Conservation (phyloP, 2,113 vertebrate genomes). For the Sapayoa aenigma region DNA sequence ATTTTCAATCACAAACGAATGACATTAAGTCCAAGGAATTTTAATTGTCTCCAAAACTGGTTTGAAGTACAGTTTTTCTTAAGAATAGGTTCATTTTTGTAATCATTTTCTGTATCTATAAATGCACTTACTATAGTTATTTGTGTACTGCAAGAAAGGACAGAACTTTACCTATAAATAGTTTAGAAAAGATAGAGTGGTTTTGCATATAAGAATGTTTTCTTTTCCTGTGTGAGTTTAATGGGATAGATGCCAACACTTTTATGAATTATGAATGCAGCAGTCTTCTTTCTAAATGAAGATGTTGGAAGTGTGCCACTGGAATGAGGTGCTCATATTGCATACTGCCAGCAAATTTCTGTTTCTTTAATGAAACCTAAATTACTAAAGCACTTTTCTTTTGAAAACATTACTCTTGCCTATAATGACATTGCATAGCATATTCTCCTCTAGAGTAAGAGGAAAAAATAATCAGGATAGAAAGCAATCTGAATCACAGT, state of each 20-base stretch:
- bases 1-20: background rate
- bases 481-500: background rate
- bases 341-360: slow-evolving; percentile 58
- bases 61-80: background rate
- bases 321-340: slow-evolving; percentile 56
- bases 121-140: background rate
- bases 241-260: slow-evolving; percentile 59
- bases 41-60: background rate
- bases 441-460: slow-evolving; percentile 12
- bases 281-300: slow-evolving; percentile 68
- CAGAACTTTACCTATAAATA: slow-evolving; percentile 24
- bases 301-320: slow-evolving; percentile 64
- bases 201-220: slow-evolving; percentile 49
- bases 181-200: background rate
- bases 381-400: slow-evolving; percentile 57
- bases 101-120: background rate
- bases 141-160: background rate
- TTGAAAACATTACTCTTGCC: slow-evolving; percentile 19
- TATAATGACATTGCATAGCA: background rate
- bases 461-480: background rate
- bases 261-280: slow-evolving; percentile 71
- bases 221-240: slow-evolving; percentile 55
- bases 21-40: background rate
- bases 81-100: background rate
- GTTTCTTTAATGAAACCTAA: slow-evolving; percentile 64